These are phyloP conservation scores for Chloropsis cyanopogon DNA, from an alignment of 2,113 vertebrate species.

Conservation along the genomic window DNA sequence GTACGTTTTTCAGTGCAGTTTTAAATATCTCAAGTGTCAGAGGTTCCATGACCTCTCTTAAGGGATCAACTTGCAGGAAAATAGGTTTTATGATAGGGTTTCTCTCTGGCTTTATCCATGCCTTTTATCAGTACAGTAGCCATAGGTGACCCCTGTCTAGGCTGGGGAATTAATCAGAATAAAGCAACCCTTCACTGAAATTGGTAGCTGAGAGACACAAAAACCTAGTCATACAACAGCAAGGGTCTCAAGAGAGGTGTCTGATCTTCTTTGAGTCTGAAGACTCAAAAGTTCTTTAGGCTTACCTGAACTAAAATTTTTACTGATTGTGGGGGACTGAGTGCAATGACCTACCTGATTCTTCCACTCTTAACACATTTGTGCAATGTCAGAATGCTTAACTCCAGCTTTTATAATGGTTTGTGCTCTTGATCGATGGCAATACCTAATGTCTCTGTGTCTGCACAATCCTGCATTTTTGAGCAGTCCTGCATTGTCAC, in stretches of 20 bases:
- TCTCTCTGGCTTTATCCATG: neutral
- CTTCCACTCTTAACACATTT: neutral
- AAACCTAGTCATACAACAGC: neutral
- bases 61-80: neutral
- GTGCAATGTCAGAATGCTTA: neutral
- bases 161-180: neutral
- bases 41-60: neutral
- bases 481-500: neutral
- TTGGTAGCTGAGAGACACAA: neutral
- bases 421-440: neutral
- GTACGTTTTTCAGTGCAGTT: neutral
- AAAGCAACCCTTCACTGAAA: neutral
- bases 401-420: neutral
- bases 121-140: neutral
- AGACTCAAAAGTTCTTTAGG: neutral
- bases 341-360: neutral
- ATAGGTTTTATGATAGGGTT: neutral
- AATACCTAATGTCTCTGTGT: neutral
- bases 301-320: neutral
- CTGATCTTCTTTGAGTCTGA: neutral
- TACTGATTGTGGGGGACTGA: neutral
- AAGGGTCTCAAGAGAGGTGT: neutral
- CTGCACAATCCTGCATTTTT: neutral
- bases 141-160: neutral
- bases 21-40: neutral